phyloP scores from a whole-genome alignment of 37 sponge, comb jelly and placozoan genomes.

The Chondrilla cf. caribensis region DNA sequence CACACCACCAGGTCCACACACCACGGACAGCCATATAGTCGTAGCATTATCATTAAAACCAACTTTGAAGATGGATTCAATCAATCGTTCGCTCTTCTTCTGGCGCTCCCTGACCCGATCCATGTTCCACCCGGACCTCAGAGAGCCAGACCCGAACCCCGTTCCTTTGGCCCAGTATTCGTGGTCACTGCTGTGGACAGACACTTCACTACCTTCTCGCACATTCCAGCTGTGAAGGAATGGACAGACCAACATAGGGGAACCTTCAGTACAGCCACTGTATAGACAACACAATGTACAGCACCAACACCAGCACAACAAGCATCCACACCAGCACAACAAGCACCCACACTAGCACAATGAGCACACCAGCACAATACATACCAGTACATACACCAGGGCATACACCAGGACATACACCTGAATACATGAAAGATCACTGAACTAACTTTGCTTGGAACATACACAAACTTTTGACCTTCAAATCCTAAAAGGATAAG shows the following conservation, averaged over 20 bases:
- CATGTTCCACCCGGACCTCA: slow-evolving; percentile 78
- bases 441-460: slow-evolving; percentile 23
- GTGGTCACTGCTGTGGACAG: slow-evolving; percentile 8
- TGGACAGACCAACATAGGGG: not conserved
- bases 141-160: slow-evolving; percentile 88
- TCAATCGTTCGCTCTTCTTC: slow-evolving; percentile 63
- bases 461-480: not conserved
- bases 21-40: no score
- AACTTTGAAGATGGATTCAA: slow-evolving; percentile 35
- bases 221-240: not conserved
- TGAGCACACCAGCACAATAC: no score
- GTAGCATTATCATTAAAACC: no score
- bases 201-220: not conserved
- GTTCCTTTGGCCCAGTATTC: slow-evolving; percentile 93
- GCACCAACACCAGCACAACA: no score
- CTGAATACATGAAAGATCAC: not conserved
- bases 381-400: no score
- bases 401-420: no score
- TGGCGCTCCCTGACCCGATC: slow-evolving; percentile 53
- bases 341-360: no score
- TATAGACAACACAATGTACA: no score
- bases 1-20: no score
- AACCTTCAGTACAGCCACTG: no score
- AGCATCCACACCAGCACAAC: no score
- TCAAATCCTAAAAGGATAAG: not conserved